These are phyloP conservation scores for Dascillus cervinus DNA, from an alignment of 2,888 invertebrate genomes.

Conservation along the genomic window DNA sequence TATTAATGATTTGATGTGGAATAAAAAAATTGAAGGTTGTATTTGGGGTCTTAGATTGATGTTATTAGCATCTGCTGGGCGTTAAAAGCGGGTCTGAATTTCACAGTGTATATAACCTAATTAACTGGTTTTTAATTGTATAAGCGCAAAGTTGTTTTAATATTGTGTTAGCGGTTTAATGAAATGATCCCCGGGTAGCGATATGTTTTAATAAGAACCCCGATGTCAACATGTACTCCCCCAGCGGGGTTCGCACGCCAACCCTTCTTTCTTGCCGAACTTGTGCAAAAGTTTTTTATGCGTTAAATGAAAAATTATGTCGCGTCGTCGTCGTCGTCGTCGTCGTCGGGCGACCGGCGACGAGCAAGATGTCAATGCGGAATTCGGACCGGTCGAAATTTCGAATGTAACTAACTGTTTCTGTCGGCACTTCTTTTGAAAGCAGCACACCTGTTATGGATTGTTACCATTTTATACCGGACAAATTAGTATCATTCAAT, in stretches of 20 bases:
- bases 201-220: constrained; percentile 25
- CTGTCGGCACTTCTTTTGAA: too few species aligned
- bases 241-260: constrained; percentile 8
- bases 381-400: too few species aligned
- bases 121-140: constrained; percentile 29
- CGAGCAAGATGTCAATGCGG: not conserved
- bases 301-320: constrained; percentile 1
- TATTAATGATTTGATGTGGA: too few species aligned
- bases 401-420: too few species aligned
- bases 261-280: constrained; percentile 13
- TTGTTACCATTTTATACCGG: too few species aligned
- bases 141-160: constrained; percentile 21
- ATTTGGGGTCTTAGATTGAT: too few species aligned
- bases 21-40: too few species aligned
- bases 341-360: not conserved
- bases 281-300: constrained; percentile 5
- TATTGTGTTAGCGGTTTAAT: constrained; percentile 22
- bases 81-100: constrained; percentile 3
- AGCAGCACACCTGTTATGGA: too few species aligned
- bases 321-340: constrained; percentile 2
- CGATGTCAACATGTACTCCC: constrained; percentile 19
- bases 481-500: too few species aligned
- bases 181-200: constrained; percentile 23
- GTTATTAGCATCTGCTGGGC: too few species aligned
- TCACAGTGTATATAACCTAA: constrained; percentile 21